Evolutionary conservation across 1,140 invertebrate species (phyloP).

Genomic region (Ylistrum balloti): DNA sequence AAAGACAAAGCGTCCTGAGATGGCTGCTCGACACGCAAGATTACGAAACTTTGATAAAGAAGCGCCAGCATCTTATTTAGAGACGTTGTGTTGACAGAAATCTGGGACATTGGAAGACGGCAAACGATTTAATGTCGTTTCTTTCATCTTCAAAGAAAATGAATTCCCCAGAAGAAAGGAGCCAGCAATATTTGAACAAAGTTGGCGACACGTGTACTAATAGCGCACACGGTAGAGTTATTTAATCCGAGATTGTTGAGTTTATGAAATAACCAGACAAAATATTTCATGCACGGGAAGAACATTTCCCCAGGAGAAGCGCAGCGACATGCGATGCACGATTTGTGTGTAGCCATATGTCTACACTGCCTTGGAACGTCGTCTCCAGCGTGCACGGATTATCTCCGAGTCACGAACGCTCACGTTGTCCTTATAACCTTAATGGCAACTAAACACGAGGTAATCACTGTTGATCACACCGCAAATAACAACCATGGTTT

Average conservation of each 20-base stretch:
- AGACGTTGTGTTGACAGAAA: neutral
- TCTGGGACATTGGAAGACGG: neutral
- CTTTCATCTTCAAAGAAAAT: neutral
- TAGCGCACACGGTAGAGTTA: neutral
- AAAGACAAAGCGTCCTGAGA: too few relatives aligned
- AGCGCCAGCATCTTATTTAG: too few relatives aligned
- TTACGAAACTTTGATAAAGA: too few relatives aligned
- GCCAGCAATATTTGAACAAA: neutral
- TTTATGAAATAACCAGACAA: neutral
- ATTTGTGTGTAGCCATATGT: neutral
- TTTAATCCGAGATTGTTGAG: neutral
- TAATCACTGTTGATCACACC: neutral
- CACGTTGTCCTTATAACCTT: neutral
- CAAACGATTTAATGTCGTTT: neutral
- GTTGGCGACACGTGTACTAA: neutral
- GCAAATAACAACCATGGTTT: neutral
- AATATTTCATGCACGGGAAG: neutral
- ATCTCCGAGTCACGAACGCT: neutral
- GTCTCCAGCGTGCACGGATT: neutral
- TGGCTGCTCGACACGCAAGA: too few relatives aligned
- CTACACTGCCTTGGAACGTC: neutral
- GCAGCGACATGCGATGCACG: constrained; percentile 1
- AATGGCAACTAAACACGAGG: neutral
- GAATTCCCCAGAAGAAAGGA: neutral
- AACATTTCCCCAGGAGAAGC: neutral